Conservation (phyloP, 2,888 invertebrate genomes). For the Argyra leucocephala region DNA sequence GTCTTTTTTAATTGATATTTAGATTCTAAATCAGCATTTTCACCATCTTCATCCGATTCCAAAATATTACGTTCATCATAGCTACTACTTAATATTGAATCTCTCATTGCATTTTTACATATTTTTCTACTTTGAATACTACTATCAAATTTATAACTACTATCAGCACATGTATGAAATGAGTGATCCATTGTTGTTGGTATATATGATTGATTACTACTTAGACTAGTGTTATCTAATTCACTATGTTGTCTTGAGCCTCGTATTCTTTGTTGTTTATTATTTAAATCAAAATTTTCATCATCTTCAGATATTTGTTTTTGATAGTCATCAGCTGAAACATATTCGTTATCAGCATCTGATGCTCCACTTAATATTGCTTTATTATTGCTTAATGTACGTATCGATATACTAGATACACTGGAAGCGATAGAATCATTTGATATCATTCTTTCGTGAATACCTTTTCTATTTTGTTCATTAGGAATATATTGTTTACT, state of each 20-base stretch:
- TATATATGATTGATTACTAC: background rate
- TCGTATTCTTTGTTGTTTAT: background rate
- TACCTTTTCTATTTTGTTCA: background rate
- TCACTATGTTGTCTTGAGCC: background rate
- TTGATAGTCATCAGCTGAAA: background rate
- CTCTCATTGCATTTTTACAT: background rate
- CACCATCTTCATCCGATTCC: background rate
- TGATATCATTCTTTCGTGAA: slow-evolving; percentile 7
- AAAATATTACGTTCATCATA: slow-evolving; percentile 3
- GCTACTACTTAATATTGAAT: background rate
- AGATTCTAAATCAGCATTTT: background rate
- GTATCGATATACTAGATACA: slow-evolving; percentile 33
- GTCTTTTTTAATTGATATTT: background rate
- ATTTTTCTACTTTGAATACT: background rate
- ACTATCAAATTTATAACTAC: background rate
- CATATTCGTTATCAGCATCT: background rate
- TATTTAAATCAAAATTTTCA: background rate
- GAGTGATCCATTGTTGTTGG: background rate
- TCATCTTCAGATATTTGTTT: background rate
- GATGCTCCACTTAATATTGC: slow-evolving; percentile 18
- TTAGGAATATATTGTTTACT: slow-evolving; percentile 12
- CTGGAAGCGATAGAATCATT: slow-evolving; percentile 17
- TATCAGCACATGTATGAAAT: background rate
- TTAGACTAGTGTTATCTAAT: background rate
- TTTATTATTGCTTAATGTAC: slow-evolving; percentile 33